These are phyloP conservation scores for Nibea coibor DNA, from an alignment of 2,113 vertebrate genomes.

Conservation along the genomic window DNA sequence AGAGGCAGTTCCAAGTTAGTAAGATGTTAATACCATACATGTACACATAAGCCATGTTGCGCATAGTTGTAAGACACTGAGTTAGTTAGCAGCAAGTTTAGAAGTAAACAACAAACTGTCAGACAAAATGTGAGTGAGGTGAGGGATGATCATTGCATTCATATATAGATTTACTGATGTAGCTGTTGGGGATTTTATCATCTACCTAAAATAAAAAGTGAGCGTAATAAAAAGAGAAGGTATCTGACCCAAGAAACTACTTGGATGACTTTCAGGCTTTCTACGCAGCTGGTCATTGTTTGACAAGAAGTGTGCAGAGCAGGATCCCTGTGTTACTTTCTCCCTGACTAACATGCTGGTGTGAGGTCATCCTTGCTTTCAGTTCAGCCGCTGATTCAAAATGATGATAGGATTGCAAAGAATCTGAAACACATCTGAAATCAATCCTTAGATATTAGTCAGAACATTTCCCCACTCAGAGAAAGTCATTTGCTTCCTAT, in stretches of 20 bases:
- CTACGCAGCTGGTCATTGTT: neutral
- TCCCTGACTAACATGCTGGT: neutral
- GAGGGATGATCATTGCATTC: neutral
- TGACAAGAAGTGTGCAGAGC: neutral
- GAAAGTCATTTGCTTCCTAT: neutral
- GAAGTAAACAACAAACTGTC: too few species aligned
- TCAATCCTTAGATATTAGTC: neutral
- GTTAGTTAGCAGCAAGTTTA: too few species aligned
- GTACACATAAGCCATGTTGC: neutral
- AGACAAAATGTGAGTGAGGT: neutral
- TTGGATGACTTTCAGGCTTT: neutral
- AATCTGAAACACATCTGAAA: neutral
- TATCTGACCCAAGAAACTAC: neutral
- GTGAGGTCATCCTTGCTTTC: neutral
- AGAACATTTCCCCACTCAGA: neutral
- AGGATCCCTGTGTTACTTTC: neutral
- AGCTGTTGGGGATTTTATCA: neutral
- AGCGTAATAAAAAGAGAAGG: neutral
- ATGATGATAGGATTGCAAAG: neutral
- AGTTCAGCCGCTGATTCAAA: constrained; percentile 14
- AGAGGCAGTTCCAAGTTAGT: too few species aligned
- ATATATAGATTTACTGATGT: neutral
- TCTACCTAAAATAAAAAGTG: too few species aligned
- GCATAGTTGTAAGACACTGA: neutral
- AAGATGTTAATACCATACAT: neutral